Evolutionary conservation across 2,888 invertebrate genomes (phyloP).

Genomic region (Pandemis heparana): DNA sequence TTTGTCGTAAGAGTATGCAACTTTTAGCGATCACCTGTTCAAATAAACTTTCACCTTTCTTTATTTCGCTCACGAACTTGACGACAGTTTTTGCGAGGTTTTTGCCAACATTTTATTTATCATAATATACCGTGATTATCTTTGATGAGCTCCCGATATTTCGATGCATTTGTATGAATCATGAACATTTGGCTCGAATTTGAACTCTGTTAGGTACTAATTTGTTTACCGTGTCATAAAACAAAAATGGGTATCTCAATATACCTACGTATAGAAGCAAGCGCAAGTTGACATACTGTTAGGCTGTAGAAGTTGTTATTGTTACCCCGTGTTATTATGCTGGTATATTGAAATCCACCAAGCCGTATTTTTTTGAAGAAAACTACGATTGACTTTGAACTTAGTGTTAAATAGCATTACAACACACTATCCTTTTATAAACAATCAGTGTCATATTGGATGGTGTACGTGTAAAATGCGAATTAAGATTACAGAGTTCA

Average conservation of each 20-base stretch:
- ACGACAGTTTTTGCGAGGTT: conserved; percentile 3
- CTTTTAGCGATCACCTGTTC: conserved; percentile 68
- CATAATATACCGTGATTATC: too few relatives aligned
- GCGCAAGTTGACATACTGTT: not conserved
- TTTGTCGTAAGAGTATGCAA: conserved; percentile 72
- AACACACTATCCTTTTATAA: conserved; percentile 3
- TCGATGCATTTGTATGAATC: too few relatives aligned
- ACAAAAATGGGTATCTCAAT: too few relatives aligned
- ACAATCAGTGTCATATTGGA: not conserved
- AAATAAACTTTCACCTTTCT: conserved; percentile 77
- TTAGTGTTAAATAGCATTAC: conserved; percentile 1
- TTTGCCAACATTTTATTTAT: not conserved
- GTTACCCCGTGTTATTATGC: conserved; percentile 40
- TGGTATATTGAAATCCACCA: conserved; percentile 57
- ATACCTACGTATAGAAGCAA: not conserved
- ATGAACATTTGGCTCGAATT: too few relatives aligned
- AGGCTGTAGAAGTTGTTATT: not conserved
- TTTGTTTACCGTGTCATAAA: too few relatives aligned
- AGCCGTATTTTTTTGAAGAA: conserved; percentile 34
- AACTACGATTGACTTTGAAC: conserved; percentile 15
- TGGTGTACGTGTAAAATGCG: conserved; percentile 49
- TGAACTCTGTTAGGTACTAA: too few relatives aligned
- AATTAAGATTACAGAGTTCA: conserved; percentile 59
- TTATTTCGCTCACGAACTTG: conserved; percentile 52
- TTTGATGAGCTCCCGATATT: too few relatives aligned